These are phyloP conservation scores for Phenganax stokvisi DNA, from an alignment of 92 coral and sea anemone genomes.

Conservation along the genomic window DNA sequence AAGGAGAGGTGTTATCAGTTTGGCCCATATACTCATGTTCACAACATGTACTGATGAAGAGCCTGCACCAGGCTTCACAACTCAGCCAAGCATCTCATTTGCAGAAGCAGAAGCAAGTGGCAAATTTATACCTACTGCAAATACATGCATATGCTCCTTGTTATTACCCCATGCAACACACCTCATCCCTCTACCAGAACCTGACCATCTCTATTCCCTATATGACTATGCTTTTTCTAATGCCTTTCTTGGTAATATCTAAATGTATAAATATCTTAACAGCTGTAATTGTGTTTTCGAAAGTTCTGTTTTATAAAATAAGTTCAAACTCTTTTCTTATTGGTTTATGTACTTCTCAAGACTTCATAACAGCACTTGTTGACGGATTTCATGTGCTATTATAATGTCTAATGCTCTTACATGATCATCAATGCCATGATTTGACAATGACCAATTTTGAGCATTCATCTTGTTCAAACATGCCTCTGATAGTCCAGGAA, in stretches of 20 bases:
- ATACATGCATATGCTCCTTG: conserved; percentile 48
- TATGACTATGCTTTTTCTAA: conserved; percentile 52
- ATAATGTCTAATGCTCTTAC: conserved; percentile 1
- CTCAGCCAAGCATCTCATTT: conserved; percentile 40
- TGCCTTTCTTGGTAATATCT: conserved; percentile 44
- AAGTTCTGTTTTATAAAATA: neutral
- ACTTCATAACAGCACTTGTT: neutral
- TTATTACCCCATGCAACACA: conserved; percentile 43
- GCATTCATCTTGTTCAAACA: neutral
- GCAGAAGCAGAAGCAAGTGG: conserved; percentile 10
- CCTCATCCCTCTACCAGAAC: conserved; percentile 35
- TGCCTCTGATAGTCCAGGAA: neutral
- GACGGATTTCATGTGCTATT: neutral
- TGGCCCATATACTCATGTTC: conserved; percentile 46
- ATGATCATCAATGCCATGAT: conserved; percentile 6
- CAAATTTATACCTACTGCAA: conserved; percentile 48
- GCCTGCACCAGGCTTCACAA: conserved; percentile 45
- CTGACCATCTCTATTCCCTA: conserved; percentile 33
- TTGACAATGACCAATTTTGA: neutral
- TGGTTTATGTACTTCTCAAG: too few species aligned
- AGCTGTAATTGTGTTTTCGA: neutral
- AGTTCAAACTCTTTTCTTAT: too few species aligned
- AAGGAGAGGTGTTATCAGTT: conserved; percentile 45
- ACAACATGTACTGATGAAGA: conserved; percentile 49
- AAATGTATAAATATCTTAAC: neutral